phyloP scores from a whole-genome alignment of 2,888 invertebrate genomes.

The Lysandra bellargus region DNA sequence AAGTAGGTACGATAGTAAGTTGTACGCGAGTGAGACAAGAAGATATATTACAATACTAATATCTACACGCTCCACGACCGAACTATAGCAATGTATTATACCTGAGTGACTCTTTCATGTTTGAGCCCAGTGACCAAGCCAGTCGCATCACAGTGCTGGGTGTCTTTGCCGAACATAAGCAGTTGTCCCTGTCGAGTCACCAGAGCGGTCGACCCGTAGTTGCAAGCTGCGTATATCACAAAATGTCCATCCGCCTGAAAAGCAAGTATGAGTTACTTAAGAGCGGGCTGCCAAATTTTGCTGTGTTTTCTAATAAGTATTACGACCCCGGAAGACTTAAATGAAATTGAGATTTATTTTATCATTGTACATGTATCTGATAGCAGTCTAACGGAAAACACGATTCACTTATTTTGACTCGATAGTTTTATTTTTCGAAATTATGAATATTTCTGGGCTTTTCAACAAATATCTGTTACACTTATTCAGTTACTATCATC shows the following conservation, averaged over 20 bases:
- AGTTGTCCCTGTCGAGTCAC: conserved; percentile 94
- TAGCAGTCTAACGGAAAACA: too few relatives aligned
- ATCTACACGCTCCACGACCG: background rate
- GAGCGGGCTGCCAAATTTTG: too few relatives aligned
- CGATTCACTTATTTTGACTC: too few relatives aligned
- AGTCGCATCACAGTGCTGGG: conserved; percentile 87
- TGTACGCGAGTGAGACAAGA: background rate
- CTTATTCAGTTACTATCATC: too few relatives aligned
- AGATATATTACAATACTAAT: background rate
- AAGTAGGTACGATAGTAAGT: background rate
- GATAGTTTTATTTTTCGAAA: too few relatives aligned
- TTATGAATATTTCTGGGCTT: too few relatives aligned
- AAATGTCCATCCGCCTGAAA: conserved; percentile 86
- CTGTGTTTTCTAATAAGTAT: too few relatives aligned
- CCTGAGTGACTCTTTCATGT: conserved; percentile 85
- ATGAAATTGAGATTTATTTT: too few relatives aligned
- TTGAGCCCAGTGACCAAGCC: conserved; percentile 88
- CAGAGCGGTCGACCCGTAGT: conserved; percentile 96
- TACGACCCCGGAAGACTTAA: too few relatives aligned
- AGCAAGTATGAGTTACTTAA: background rate
- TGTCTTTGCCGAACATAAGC: conserved; percentile 97
- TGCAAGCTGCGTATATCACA: conserved; percentile 92
- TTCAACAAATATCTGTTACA: too few relatives aligned
- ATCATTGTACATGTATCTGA: too few relatives aligned
- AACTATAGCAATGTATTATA: conserved; percentile 43